Base-by-base conservation (phyloP, 1,140 invertebrate species). In the Formica exsecta region DNA sequence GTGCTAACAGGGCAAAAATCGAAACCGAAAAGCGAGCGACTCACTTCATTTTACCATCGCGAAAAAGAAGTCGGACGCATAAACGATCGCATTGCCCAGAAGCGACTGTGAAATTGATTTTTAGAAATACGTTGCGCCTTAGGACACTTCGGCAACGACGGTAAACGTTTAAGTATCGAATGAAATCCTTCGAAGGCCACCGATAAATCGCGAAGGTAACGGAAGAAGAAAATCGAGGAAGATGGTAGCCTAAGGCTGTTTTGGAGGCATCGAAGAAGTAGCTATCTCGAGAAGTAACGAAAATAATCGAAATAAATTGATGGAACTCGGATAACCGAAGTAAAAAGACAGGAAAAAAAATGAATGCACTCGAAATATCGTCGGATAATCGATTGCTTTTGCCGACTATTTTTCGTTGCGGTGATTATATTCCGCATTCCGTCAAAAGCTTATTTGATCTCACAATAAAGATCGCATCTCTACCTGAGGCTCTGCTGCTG, bases 31-130 rank as follows among this genome's bases (percentile, higher is more conserved):
- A 79, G 68, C 59, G 54, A 65, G 77, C 73, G 61, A 79, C 44
- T 57, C 54, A 29, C 32, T 25, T 22, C 77, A 25, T n/a, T 62
- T 51, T 19, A 48, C 13, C 62, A 70, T 25, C 22, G 54, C 70
- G 62, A 84, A 86, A 70, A 86, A 77, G 84, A 71, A 89, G 75
- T 81, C 57, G 61, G 6, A 64, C 51, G 44, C 76, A 70, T 85
- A 86, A 76, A 89, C 87, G 61, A 86, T 41, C 57, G 70, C 44
- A 79, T 36, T 59, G 85, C 76, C 89, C 91, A 48, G 61, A 44
- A 88, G 91, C 77, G 90, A 92, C 89, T 41, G 86, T 70, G 22
- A 91, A 92, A 92, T 92, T 92, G 91, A 92, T 92, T 92, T 89
- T 90, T 74, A 80, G 86, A 89, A 84, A 91, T 90, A 90, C 86